Evolutionary conservation across 2,797 vertebrate species (phyloP), one percentile per base, ranked within the genome.

Genomic region (Bucorvus abyssinicus): DNA sequence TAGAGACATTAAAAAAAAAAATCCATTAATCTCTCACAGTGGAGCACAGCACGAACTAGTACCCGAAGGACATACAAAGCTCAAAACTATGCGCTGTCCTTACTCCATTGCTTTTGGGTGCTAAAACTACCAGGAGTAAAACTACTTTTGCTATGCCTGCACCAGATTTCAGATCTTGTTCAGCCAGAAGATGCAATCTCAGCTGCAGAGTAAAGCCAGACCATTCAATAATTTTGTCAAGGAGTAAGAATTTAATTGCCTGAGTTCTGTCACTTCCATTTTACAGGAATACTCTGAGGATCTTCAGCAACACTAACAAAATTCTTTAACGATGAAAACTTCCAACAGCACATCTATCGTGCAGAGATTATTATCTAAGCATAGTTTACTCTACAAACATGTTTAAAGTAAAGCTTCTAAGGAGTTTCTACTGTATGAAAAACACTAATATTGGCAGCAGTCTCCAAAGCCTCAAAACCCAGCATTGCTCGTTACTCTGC

Each of bases 211-310:
- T 45, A 40, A 87, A 70, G 91, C 16, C 42, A 77, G 73, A 86
- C 53, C 45, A 93, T 86, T 68, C 71, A 89, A 49, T 53, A 87
- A 85, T 60, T 84, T 81, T 12, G 65, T 34, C 50, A 79, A 65
- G 32, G 40, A 87, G 27, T 10, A 93, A 36, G 63, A 69, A 94
- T 90, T 79, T 91, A 82, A 94, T 93, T 91, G 69, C n/a, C 79
- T 8, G 44, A 67, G 47, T 71, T 84, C 59, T 64, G 70, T 80
- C 85, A 30, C 21, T 68, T 75, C 80, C 23, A 12, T 75, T 90
- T 53, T 38, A 42, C 55, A 50, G 59, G 32, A 92, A 55, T 50
- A 68, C 74, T 79, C 64, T 45, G 59, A 63, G 56, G 26, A 76
- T 69, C 83, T 84, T 81, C 4, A 76, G 69, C 79, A 90, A 80